Base-by-base conservation (phyloP, 2,888 invertebrate species). In the Yponomeuta cagnagella region DNA sequence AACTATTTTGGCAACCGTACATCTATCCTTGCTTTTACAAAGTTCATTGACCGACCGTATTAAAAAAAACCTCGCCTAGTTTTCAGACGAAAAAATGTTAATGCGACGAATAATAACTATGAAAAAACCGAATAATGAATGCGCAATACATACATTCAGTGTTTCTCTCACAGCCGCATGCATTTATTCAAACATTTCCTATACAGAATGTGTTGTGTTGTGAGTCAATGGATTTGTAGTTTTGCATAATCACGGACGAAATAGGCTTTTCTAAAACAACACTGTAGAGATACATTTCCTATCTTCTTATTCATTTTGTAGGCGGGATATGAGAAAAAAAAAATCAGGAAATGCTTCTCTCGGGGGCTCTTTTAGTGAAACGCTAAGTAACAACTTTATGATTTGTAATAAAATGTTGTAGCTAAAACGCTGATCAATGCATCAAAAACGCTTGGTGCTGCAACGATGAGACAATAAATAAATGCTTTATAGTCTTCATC, bases 21-120 rank as follows among this genome's bases (percentile, higher is more conserved):
- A 64, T 72, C 73, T 76, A 74, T 37, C 52, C 52, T 15, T 2
- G 15, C 15, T 58, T 4, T 68, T 43, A 68, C 74, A 74, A 69
- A 79, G 91, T 84, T 89, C 84, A 91, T 88, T 74, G 91, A 84
- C 89, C 90, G 86, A 76, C 88, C 85, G 86, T 85, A 83, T 84
- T 90, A 84, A 85, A 77, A 80, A 77, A 80, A 83, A 82, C 84
- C 77, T 79, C 82, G 84, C 86, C 87, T 82, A 88, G 84, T 85
- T 89, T 82, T 85, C 76, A 79, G 83, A 82, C 78, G 75, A 78
- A 80, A 81, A 86, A 85, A 88, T 86, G 80, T 77, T 82, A 85
- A 87, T 85, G 74, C 74, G 76, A 15, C 52, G 52, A 58, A 58
- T 58, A 58, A 58, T 58, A 83, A 84, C 77, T 77, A 82, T 79